Evolutionary conservation across 1,140 invertebrate genomes (phyloP), one percentile per base, ranked within the genome.

Genomic region (Phthorimaea operculella): DNA sequence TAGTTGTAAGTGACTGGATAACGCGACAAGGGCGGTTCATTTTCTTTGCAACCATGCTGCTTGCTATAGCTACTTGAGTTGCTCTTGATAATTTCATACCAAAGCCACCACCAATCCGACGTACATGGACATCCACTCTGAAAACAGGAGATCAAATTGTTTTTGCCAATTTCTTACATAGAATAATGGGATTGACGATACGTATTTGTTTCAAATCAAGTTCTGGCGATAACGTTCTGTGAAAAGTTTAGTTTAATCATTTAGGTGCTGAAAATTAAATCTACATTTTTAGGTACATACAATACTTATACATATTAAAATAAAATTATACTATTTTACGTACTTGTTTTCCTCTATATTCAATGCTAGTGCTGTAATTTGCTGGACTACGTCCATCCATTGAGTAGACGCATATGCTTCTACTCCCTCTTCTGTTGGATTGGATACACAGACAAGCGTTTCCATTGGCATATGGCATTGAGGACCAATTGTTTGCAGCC

Each of bases 371-470:
- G 90, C 84, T 18, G 91, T 85, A 6, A 85, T 76, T 39, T 76
- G 55, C 70, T 92, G 89, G 1, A 66, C 70, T 0, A 83, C 65
- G 63, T 91, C 88, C 14, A 90, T 79, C 84, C 87, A 92, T 64
- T 92, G 91, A 0, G 88, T 76, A 0, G 88, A 62, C 2, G 88
- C 68, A 63, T 87, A 88, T n/a, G 92, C 83, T 55, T 90, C 87
- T 44, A 91, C 62, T 7, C 89, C 88, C 70, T 91, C 89, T 72
- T 92, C 90, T 12, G 75, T 79, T 0, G 90, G 90, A 17, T 89
- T 64, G 17, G 88, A 88, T 18, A 90, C 79, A 62, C 88, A 88
- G 6, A 76, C 83, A 33, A 90, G 87, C 0, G 88, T 86, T 71
- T 92, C 91, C 68, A 80, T 74, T n/a, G 56, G 50, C 54, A 73